phyloP scores from a whole-genome alignment of 2,113 vertebrate genomes.

The Empidonax alnorum region DNA sequence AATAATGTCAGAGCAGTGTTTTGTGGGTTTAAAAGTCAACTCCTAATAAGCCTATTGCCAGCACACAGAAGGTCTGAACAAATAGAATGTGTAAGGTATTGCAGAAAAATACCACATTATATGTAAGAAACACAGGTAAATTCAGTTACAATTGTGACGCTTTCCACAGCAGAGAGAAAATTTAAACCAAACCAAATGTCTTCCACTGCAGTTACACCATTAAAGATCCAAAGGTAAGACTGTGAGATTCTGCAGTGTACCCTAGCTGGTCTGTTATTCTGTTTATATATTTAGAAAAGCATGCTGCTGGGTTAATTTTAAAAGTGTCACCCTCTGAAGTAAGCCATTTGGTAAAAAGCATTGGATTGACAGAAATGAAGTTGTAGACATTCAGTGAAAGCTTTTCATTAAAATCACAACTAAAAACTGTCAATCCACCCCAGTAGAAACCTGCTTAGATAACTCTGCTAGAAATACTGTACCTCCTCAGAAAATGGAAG shows the following conservation, averaged over 20 bases:
- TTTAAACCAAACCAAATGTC: neutral
- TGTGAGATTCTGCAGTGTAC: neutral
- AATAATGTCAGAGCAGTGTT: neutral
- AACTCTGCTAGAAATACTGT: conserved; percentile 5
- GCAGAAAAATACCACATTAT: neutral
- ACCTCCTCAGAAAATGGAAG: conserved; percentile 2
- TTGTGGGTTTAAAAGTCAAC: neutral
- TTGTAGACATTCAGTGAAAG: neutral
- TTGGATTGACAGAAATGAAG: neutral
- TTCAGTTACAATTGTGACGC: neutral
- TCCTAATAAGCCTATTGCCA: neutral
- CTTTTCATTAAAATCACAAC: conserved; percentile 11
- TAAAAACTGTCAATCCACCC: neutral
- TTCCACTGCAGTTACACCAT: neutral
- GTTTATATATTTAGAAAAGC: neutral
- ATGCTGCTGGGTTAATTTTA: neutral
- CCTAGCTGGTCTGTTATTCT: neutral
- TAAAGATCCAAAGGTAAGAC: neutral
- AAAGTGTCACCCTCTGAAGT: neutral
- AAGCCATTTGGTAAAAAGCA: neutral
- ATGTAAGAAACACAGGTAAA: neutral
- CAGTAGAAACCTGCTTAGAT: conserved; percentile 18
- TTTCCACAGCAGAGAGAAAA: neutral
- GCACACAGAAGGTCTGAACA: neutral
- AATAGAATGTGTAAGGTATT: neutral